Conservation (phyloP, 2,797 vertebrate species). For the Sphenodon punctatus region DNA sequence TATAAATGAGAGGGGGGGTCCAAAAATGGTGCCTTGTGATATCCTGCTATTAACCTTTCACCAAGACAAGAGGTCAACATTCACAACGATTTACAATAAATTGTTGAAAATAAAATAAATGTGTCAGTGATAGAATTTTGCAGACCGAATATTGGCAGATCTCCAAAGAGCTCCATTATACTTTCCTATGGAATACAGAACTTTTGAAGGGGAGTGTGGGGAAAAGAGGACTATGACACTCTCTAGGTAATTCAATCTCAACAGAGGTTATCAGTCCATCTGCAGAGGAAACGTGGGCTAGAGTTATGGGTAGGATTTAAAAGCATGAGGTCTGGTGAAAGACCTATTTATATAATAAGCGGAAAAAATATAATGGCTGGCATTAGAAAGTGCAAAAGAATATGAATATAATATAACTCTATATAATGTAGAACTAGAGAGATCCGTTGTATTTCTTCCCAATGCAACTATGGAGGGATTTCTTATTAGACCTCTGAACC, state of each 20-base stretch:
- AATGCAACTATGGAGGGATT: not conserved
- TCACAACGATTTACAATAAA: conserved; percentile 45
- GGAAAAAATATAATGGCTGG: not conserved
- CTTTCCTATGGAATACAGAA: conserved; percentile 22
- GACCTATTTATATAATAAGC: not conserved
- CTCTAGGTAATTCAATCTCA: conserved; percentile 49
- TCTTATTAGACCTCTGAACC: not conserved
- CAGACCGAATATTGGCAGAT: conserved; percentile 50
- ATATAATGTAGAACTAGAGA: conserved; percentile 7
- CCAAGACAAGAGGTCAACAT: conserved; percentile 32
- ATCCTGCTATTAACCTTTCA: conserved; percentile 2
- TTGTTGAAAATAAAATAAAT: conserved; percentile 53
- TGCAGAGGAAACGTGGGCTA: conserved; percentile 33
- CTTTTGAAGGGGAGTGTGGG: too few relatives aligned
- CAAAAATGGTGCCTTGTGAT: not conserved
- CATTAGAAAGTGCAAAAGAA: not conserved
- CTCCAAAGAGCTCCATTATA: conserved; percentile 47
- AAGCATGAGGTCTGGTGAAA: not conserved
- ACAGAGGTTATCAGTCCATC: conserved; percentile 55
- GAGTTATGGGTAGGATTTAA: conserved; percentile 10
- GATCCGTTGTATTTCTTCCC: not conserved
- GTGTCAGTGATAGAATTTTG: conserved; percentile 52
- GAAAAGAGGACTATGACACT: too few relatives aligned
- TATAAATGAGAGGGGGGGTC: not conserved
- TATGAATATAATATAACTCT: conserved; percentile 5